Conservation (phyloP, 2,888 invertebrate genomes). For the Hyalella azteca region DNA sequence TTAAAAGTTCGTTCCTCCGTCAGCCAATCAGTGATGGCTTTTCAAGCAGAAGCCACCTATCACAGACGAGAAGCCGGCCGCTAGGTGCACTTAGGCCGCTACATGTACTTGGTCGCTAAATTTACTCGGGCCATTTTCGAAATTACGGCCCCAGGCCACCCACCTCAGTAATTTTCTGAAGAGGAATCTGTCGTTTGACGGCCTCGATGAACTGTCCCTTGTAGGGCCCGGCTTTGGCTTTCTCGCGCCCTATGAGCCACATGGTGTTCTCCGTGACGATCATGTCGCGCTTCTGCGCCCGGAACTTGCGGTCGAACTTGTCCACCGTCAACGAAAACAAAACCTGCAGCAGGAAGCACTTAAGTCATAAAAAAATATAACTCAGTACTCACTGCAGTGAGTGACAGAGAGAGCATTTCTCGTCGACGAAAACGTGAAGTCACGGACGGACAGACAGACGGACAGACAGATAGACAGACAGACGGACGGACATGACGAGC, state of each 20-base stretch:
- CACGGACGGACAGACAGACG: neutral
- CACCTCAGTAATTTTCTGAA: conserved; percentile 67
- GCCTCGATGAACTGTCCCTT: conserved; percentile 70
- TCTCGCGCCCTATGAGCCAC: conserved; percentile 71
- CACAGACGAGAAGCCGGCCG: too few species aligned
- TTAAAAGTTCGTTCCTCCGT: too few species aligned
- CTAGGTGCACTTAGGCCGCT: too few species aligned
- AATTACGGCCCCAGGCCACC: conserved; percentile 48
- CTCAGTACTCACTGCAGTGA: too few species aligned
- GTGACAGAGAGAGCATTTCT: neutral
- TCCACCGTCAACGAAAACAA: conserved; percentile 70
- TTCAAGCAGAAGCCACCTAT: too few species aligned
- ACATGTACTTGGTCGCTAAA: too few species aligned
- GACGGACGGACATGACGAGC: too few species aligned
- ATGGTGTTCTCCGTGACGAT: conserved; percentile 69
- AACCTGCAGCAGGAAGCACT: conserved; percentile 41
- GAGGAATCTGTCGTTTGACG: conserved; percentile 69
- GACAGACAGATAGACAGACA: neutral
- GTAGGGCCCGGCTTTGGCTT: conserved; percentile 71
- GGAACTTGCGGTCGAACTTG: conserved; percentile 73
- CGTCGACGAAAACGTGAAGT: neutral
- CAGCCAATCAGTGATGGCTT: too few species aligned
- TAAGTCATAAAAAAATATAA: too few species aligned
- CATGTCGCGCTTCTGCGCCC: conserved; percentile 70
- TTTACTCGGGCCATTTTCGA: neutral